Percentiles rank a stretch among this genome's conserved stretches.
These are phyloP conservation scores for Diaphora mendica DNA, from an alignment of 2,888 invertebrate genomes.

Conservation along the genomic window DNA sequence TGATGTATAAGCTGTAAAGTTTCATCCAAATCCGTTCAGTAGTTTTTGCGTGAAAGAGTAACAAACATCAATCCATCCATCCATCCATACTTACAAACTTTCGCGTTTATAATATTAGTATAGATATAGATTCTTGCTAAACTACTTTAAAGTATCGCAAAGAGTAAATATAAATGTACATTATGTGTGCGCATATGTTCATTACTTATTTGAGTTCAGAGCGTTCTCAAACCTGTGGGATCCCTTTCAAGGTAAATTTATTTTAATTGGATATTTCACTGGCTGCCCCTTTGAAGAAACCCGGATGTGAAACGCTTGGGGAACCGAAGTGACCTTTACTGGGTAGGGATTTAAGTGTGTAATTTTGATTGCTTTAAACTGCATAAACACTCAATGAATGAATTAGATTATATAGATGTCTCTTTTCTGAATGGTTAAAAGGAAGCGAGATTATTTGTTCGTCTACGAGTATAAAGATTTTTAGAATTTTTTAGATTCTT, in stretches of 20 bases:
- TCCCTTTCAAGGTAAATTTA: constrained; percentile 32
- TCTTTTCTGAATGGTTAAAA: neutral
- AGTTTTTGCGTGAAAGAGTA: too few relatives aligned
- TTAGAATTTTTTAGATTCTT: too few relatives aligned
- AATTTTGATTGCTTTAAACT: constrained; percentile 41
- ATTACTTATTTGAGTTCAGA: constrained; percentile 12
- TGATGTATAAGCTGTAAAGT: too few relatives aligned
- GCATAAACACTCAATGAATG: constrained; percentile 40
- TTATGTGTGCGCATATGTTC: neutral
- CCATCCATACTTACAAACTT: too few relatives aligned
- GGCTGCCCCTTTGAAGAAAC: constrained; percentile 29
- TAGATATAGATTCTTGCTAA: too few relatives aligned
- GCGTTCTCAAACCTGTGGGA: constrained; percentile 18
- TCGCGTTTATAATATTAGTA: too few relatives aligned
- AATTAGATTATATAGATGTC: neutral
- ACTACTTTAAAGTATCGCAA: neutral
- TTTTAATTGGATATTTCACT: constrained; percentile 43
- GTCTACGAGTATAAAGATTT: neutral
- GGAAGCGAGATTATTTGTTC: neutral
- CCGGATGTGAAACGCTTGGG: neutral
- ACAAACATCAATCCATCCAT: too few relatives aligned
- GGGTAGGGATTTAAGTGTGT: constrained; percentile 17
- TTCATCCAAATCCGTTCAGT: too few relatives aligned
- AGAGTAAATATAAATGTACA: neutral
- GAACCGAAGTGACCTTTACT: neutral